Base-by-base conservation (phyloP, 2,797 vertebrate species). In the Myiotriccus ornatus region DNA sequence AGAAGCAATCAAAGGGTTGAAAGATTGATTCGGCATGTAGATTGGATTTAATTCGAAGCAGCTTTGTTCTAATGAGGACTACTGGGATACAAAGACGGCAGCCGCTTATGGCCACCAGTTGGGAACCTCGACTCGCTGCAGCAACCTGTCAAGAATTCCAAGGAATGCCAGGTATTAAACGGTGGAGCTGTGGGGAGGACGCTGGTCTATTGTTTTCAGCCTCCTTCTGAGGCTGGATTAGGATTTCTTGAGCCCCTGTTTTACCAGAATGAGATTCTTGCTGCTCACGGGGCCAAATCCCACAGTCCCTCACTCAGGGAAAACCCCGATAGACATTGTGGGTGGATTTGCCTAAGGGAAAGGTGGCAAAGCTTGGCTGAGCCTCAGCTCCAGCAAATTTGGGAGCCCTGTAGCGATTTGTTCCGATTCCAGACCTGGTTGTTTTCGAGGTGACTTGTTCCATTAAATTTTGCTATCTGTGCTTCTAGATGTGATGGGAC, bases 1-100 rank as follows among this genome's bases (percentile, higher is more conserved):
- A 97, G 97, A 98, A 98, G 97, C 97, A 98, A 98, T 98, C 97
- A 98, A 98, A 98, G 94, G 97, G 95, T 96, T 97, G 96, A 97
- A 98, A 98, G 97, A 98, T 97, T 97, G 98, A 98, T 98, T 98
- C 95, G 90, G 96, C 96, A 96, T 97, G 97, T 97, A 97, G 97
- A 98, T 97, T 97, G 96, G 94, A 93, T 93, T 93, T 98, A 98
- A 98, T 98, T 98, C 56, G 96, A 98, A 98, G 96, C 98, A 98
- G 98, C 97, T 98, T 98, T 97, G 96, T 98, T 96, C 95, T 98
- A 98, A 98, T 97, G 97, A 98, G 97, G 97, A 97, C 97, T 98
- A 97, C 97, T 94, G 97, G 96, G 94, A 96, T 94, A 95, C 94
- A 95, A 96, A 96, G 95, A 90, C 92, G 14, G 94, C 93, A 96